Evolutionary conservation across 1,140 invertebrate genomes (phyloP).

Genomic region (Anadara kagoshimensis): DNA sequence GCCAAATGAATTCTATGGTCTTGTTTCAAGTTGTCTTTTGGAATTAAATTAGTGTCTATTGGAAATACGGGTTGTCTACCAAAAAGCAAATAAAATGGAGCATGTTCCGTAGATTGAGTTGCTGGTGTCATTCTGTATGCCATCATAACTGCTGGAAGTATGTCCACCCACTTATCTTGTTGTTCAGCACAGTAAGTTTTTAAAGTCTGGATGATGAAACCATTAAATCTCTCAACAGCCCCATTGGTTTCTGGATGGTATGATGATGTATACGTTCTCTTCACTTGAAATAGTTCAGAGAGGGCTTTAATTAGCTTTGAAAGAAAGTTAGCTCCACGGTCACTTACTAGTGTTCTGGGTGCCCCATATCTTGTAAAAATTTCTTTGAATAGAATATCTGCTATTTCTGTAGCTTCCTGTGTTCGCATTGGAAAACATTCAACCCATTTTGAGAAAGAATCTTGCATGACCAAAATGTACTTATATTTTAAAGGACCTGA

Average conservation of each 20-base stretch:
- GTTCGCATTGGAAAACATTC: slow-evolving; percentile 34
- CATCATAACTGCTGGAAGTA: slow-evolving; percentile 12
- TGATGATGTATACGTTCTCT: no score
- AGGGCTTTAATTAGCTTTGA: slow-evolving; percentile 36
- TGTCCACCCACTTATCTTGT: slow-evolving; percentile 24
- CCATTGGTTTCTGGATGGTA: no score
- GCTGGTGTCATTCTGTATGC: slow-evolving; percentile 18
- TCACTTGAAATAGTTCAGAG: slow-evolving; percentile 29
- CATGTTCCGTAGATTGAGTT: slow-evolving; percentile 29
- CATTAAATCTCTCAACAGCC: slow-evolving; percentile 35
- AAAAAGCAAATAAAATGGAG: slow-evolving; percentile 27
- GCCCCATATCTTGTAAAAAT: slow-evolving; percentile 44
- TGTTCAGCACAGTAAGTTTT: slow-evolving; percentile 26
- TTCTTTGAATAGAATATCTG: slow-evolving; percentile 36
- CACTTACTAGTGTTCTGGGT: slow-evolving; percentile 26
- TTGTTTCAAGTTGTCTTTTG: slow-evolving; percentile 18
- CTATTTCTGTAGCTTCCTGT: slow-evolving; percentile 32
- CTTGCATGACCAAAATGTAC: slow-evolving; percentile 46
- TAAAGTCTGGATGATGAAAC: slow-evolving; percentile 14
- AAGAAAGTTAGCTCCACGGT: slow-evolving; percentile 34
- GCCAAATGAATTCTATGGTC: slow-evolving; percentile 7
- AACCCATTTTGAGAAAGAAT: slow-evolving; percentile 42
- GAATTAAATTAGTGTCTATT: slow-evolving; percentile 28
- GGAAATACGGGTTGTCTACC: slow-evolving; percentile 28
- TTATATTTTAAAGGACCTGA: slow-evolving; percentile 30